These are phyloP conservation scores for Phortica variegata DNA, from an alignment of 1,140 invertebrate genomes.

Conservation along the genomic window DNA sequence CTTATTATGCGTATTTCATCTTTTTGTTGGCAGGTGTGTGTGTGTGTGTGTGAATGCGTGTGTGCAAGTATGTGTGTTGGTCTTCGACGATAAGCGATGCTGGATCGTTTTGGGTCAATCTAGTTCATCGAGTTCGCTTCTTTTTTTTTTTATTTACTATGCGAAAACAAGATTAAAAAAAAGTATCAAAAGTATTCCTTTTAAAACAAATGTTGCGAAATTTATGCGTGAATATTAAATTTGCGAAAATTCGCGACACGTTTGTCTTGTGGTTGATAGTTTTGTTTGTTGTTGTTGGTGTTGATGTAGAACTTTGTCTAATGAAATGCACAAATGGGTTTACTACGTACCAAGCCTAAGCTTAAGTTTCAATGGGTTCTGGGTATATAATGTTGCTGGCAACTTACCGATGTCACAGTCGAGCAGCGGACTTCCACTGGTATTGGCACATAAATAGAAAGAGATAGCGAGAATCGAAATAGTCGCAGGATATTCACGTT, in stretches of 20 bases:
- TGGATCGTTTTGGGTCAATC: no score
- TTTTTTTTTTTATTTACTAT: no score
- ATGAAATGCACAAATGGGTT: conserved; percentile 19
- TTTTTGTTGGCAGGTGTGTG: no score
- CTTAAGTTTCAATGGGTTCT: no score
- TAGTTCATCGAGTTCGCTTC: conserved; percentile 24
- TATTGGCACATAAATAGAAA: conserved; percentile 11
- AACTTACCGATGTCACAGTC: conserved; percentile 36
- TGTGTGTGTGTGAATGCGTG: no score
- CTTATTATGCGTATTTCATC: no score
- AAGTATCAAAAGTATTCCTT: no score
- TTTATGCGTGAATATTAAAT: conserved; percentile 36
- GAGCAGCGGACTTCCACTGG: conserved; percentile 31
- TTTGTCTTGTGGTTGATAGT: conserved; percentile 1
- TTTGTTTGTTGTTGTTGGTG: conserved; percentile 15
- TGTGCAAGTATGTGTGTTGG: no score
- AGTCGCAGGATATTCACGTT: neutral
- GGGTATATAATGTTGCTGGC: conserved; percentile 37
- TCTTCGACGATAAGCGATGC: no score
- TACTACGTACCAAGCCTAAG: no score
- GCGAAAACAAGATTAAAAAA: neutral
- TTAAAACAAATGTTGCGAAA: conserved; percentile 22
- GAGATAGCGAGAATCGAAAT: neutral
- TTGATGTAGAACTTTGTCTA: conserved; percentile 3
- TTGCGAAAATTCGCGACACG: conserved; percentile 35